Conservation (phyloP, 30 jellyfish, hydroid and myxozoan species). For the Pelagia noctiluca region DNA sequence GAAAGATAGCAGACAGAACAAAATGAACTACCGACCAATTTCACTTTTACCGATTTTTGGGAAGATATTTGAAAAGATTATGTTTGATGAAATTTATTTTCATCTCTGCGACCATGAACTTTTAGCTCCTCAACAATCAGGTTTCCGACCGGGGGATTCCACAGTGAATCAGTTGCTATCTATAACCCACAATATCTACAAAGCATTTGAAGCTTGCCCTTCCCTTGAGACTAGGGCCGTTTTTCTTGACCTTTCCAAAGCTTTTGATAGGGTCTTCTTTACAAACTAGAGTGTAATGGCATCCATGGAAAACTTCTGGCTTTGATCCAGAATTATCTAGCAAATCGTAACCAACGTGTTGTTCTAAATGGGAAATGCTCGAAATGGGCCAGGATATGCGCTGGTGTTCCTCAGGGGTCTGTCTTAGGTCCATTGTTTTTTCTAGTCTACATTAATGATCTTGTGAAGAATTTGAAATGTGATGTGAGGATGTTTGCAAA, state of each 20-base stretch:
- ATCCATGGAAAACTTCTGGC: constrained; percentile 11
- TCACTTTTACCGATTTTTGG: constrained; percentile 51
- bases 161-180: constrained; percentile 29
- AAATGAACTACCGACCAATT: constrained; percentile 51
- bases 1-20: constrained; percentile 5
- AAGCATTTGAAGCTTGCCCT: constrained; percentile 57
- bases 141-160: constrained; percentile 58
- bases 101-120: constrained; percentile 28
- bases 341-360: constrained; percentile 38
- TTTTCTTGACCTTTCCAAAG: constrained; percentile 57
- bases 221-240: constrained; percentile 55
- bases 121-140: constrained; percentile 44
- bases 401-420: constrained; percentile 69
- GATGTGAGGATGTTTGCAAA: constrained; percentile 48
- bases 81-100: constrained; percentile 36
- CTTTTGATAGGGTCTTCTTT: constrained; percentile 51
- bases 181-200: constrained; percentile 45
- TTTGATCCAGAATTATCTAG: constrained; percentile 4
- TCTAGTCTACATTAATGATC: constrained; percentile 46
- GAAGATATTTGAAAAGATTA: constrained; percentile 55
- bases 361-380: constrained; percentile 49
- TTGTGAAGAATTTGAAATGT: constrained; percentile 17
- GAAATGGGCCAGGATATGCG: constrained; percentile 26
- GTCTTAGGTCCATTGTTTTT: constrained; percentile 50
- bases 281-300: constrained; percentile 40